phyloP scores from a whole-genome alignment of 2,888 invertebrate genomes.

The Marronus borbonicus region DNA sequence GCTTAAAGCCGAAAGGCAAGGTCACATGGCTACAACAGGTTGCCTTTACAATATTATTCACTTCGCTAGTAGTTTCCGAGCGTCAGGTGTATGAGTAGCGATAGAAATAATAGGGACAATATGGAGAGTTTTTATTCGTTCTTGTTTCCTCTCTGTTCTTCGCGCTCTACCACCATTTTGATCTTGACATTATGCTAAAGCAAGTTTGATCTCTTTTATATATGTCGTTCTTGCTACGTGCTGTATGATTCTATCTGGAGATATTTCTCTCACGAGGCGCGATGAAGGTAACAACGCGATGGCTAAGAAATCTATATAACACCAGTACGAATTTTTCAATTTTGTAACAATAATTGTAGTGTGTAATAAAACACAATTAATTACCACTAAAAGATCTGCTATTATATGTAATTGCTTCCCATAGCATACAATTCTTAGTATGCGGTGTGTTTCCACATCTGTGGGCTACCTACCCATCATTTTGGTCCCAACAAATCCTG shows the following conservation, averaged over 20 bases:
- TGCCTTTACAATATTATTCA: slow-evolving; percentile 50
- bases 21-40: slow-evolving; percentile 58
- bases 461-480: too few species aligned
- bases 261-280: slow-evolving; percentile 6
- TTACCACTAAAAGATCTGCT: too few species aligned
- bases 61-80: slow-evolving; percentile 36
- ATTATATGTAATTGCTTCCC: too few species aligned
- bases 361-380: too few species aligned
- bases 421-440: too few species aligned
- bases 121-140: slow-evolving; percentile 34
- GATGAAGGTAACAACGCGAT: slow-evolving; percentile 12
- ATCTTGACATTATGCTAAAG: slow-evolving; percentile 37
- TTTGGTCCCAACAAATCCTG: too few species aligned
- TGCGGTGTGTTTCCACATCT: too few species aligned
- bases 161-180: neutral
- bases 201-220: slow-evolving; percentile 22
- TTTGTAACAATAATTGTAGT: too few species aligned
- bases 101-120: slow-evolving; percentile 42
- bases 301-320: neutral
- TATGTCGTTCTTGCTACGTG: neutral
- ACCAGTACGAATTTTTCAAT: neutral
- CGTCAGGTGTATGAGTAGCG: slow-evolving; percentile 39
- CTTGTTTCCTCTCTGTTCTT: slow-evolving; percentile 8
- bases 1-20: slow-evolving; percentile 57
- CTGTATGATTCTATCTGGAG: slow-evolving; percentile 1